Percentiles rank a stretch among this genome's conserved stretches.
These are phyloP conservation scores for Petrolisthes cinctipes DNA, from an alignment of 2,888 invertebrate genomes.

Conservation along the genomic window DNA sequence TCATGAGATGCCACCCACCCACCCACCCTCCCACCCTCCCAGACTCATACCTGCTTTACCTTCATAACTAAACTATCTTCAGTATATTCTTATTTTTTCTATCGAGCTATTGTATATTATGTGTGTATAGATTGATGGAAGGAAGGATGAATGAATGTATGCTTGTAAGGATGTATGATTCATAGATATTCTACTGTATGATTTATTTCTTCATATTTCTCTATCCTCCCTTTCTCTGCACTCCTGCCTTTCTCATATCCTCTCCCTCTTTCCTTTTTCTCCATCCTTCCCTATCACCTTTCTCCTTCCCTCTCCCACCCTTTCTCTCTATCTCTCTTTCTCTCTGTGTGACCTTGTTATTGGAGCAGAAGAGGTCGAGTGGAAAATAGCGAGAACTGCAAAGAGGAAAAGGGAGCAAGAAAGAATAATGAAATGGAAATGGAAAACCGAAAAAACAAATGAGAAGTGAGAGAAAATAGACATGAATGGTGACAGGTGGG, in stretches of 20 bases:
- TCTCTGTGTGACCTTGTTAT: not conserved
- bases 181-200: not conserved
- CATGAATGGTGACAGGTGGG: too few relatives aligned
- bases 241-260: not conserved
- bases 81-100: not conserved
- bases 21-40: not conserved
- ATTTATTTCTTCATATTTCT: not conserved
- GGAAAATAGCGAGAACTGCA: too few relatives aligned
- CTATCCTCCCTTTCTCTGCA: not conserved
- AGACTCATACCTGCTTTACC: not conserved
- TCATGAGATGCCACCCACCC: not conserved
- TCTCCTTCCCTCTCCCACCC: not conserved
- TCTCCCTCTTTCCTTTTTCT: not conserved
- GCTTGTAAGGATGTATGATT: not conserved
- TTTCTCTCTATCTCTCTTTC: not conserved
- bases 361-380: too few relatives aligned
- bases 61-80: not conserved
- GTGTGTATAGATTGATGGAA: not conserved
- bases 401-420: too few relatives aligned
- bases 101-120: not conserved
- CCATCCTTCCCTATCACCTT: not conserved
- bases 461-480: too few relatives aligned
- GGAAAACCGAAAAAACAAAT: too few relatives aligned
- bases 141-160: not conserved
- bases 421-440: too few relatives aligned